These are phyloP conservation scores for Gnathonemus echidnorhynchus DNA, from an alignment of 2,113 vertebrate genomes.

Conservation along the genomic window DNA sequence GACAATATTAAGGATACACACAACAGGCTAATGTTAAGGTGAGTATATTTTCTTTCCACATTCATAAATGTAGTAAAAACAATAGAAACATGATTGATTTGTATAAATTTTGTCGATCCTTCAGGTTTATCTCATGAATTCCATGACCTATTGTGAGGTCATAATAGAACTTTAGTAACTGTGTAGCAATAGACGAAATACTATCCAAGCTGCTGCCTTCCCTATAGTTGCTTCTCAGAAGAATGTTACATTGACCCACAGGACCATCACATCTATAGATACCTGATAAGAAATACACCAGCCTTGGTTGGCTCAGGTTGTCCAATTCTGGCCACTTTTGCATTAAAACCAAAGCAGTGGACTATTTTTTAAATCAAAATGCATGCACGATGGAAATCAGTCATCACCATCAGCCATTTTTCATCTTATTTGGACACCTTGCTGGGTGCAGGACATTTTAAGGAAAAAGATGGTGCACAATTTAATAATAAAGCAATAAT, in stretches of 20 bases:
- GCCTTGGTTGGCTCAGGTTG: slow-evolving; percentile 28
- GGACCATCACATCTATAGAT: slow-evolving; percentile 27
- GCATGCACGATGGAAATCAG: slow-evolving; percentile 43
- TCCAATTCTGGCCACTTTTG: slow-evolving; percentile 40
- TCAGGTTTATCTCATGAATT: not conserved
- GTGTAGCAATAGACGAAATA: not conserved
- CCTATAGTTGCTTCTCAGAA: not conserved
- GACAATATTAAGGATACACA: not conserved
- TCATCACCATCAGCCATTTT: slow-evolving; percentile 52
- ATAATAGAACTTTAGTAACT: slow-evolving; percentile 4
- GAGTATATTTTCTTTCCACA: not conserved
- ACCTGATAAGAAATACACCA: slow-evolving; percentile 18
- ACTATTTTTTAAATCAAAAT: slow-evolving; percentile 55
- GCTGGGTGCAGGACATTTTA: slow-evolving; percentile 37
- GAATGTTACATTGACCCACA: not conserved
- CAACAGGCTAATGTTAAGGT: not conserved
- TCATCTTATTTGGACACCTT: slow-evolving; percentile 52
- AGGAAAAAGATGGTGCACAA: slow-evolving; percentile 23
- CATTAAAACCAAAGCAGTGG: slow-evolving; percentile 32
- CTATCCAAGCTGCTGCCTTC: not conserved
- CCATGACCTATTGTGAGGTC: not conserved
- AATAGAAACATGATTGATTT: not conserved
- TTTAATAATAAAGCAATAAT: slow-evolving; percentile 13
- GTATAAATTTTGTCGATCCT: not conserved
- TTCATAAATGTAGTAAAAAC: not conserved